Evolutionary conservation across 2,888 invertebrate species (phyloP).

Genomic region (Xylophagus ater): DNA sequence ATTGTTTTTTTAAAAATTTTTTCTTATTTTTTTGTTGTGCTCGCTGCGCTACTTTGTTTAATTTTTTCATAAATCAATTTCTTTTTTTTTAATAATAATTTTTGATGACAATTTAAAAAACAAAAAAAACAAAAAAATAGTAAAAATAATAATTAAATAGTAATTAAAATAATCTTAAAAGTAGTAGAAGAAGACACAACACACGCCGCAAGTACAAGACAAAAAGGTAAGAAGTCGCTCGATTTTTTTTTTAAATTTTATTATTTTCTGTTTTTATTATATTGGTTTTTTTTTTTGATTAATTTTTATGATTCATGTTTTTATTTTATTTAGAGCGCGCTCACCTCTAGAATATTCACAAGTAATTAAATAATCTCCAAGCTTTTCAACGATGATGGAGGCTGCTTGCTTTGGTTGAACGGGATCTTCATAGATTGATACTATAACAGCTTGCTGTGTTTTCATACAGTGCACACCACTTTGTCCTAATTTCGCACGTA

Average conservation of each 20-base stretch:
- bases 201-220: slow-evolving; percentile 14
- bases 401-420: slow-evolving; percentile 95
- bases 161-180: slow-evolving; percentile 11
- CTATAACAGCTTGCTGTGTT: slow-evolving; percentile 88
- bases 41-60: too few species aligned
- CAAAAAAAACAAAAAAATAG: slow-evolving; percentile 9
- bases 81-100: too few species aligned
- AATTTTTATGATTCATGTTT: slow-evolving; percentile 6
- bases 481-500: slow-evolving; percentile 87
- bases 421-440: slow-evolving; percentile 90
- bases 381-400: slow-evolving; percentile 91
- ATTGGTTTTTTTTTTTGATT: too few species aligned
- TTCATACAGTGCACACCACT: slow-evolving; percentile 94
- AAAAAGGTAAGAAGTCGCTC: slow-evolving; percentile 7
- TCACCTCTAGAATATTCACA: slow-evolving; percentile 88
- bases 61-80: too few species aligned
- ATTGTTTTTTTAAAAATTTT: too few species aligned
- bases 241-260: too few species aligned
- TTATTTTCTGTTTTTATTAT: too few species aligned
- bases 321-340: slow-evolving; percentile 13
- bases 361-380: slow-evolving; percentile 93
- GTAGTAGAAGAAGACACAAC: slow-evolving; percentile 16
- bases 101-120: slow-evolving; percentile 6
- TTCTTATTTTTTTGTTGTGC: too few species aligned
- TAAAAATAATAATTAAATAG: slow-evolving; percentile 10